Evolutionary conservation across 1,140 invertebrate species (phyloP), one percentile per base, ranked within the genome.

Genomic region (Dysdera silvatica): DNA sequence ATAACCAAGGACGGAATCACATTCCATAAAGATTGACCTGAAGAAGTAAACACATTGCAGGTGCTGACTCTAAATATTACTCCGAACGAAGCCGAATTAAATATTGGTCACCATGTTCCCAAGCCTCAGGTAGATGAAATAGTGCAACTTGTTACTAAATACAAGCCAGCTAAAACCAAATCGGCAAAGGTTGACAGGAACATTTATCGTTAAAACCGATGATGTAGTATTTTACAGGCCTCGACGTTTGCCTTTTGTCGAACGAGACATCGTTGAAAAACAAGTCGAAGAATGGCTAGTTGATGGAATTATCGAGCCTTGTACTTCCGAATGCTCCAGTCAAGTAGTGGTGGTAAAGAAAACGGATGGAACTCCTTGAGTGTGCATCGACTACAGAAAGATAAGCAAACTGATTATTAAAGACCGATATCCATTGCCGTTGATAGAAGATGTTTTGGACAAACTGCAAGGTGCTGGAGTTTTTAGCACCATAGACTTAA

Each of bases 401-500:
- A 48, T 82, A 26, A 82, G 82, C 67, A 4, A 14, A 55, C 71
- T 55, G 1, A 79, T 73, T 0, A 70, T 71, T 0, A 68, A 71
- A 58, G 79, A 82, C 67, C 70, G 64, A 41, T 83, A 77, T 69
- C 80, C 82, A 68, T 59, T 83, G 2, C 80, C 78, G 0, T 37
- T 69, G 7, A 78, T 82, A 29, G 49, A 61, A 1, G 29, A 60
- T 29, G 31, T 55, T 33, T n/a, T 61, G 28, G 59, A 61, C 43
- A 23, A 37, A 14, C 29, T 61, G 3, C 47, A 23, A 4, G 26
- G 14, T 0, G 14, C 12, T 14, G 33, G 41, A 18, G 5, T 37
- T 16, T 61, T 40, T 10, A 23, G 14, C 6, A 61, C 51, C 2
- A 4, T 56, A 16, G 33, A 56, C 33, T 31, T 61, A 8, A 40